Evolutionary conservation across 2,113 vertebrate genomes (phyloP), one percentile per base, ranked within the genome.

Genomic region (Astur gentilis): DNA sequence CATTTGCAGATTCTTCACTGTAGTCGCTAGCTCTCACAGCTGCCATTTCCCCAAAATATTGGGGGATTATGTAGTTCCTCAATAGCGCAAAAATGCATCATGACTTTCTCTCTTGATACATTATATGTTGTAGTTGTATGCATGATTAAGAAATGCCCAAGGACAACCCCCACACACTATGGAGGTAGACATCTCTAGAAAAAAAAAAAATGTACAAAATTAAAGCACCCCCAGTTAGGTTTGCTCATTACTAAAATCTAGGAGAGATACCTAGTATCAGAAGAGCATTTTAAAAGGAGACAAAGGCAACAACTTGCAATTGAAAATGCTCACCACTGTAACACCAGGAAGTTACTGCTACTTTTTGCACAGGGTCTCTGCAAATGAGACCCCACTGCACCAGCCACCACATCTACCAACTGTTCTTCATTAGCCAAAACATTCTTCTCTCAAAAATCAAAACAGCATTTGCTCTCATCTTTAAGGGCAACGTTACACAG

Each of bases 341-440:
- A 22, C 22, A 34, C 18, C 25, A 47, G 17, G 54, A 29, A 49
- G 71, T 42, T 47, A 54, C 29, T 2, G 4, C 70, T 47, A 50
- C 31, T 45, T 75, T 45, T 70, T 55, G 17, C 55, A 47, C 58
- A 55, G 60, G n/a, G n/a, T 58, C 32, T 42, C 87, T 77, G 49
- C 67, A 71, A 50, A 40, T 20, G 47, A 72, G 76, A 87, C 23
- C 42, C 77, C 50, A 50, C 47, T 44, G 82, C 42, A 86, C 65
- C 25, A 16, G 57, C 85, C 83, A 61, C 60, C 67, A 26, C 36
- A n/a, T 94, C 96, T 95, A 94, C 97, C 52, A 64, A 94, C 97
- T 96, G 87, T 62, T 97, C 78, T 83, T 97, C 96, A 93, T 97
- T 95, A 97, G 90, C 58, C 47, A 73, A 47, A 83, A 82, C 77